Percentiles rank a stretch among this genome's conserved stretches.
Evolutionary conservation across 2,888 invertebrate species (phyloP).

Genomic region (Chydorus sphaericus): DNA sequence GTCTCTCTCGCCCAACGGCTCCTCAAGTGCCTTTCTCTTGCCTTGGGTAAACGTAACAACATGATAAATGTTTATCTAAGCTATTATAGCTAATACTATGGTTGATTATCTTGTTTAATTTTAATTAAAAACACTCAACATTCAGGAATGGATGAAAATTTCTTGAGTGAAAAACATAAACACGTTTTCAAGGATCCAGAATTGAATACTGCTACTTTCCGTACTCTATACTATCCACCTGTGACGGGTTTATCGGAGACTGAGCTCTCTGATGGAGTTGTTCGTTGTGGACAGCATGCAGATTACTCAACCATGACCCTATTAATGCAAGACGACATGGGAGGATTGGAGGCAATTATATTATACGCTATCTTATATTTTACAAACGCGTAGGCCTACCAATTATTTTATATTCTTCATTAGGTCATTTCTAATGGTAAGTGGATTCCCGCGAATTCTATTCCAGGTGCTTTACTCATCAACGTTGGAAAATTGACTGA

Average conservation of each 20-base stretch:
- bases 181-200: conserved; percentile 38
- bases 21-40: background rate
- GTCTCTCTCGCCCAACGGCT: conserved; percentile 4
- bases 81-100: conserved; percentile 34
- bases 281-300: conserved; percentile 53
- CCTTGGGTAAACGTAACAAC: background rate
- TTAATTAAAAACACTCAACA: too few species aligned
- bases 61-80: background rate
- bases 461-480: conserved; percentile 57
- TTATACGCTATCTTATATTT: too few species aligned
- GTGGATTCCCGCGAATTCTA: conserved; percentile 57
- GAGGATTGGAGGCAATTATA: conserved; percentile 50
- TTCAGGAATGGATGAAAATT: conserved; percentile 6
- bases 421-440: conserved; percentile 42
- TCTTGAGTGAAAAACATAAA: conserved; percentile 36
- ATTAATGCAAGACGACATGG: conserved; percentile 53
- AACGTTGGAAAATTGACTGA: conserved; percentile 60
- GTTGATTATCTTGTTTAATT: too few species aligned
- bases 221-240: conserved; percentile 57
- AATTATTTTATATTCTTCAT: too few species aligned
- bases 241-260: conserved; percentile 24
- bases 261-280: conserved; percentile 32
- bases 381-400: too few species aligned
- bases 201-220: conserved; percentile 40
- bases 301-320: conserved; percentile 60